phyloP scores from a whole-genome alignment of 37 sponge, comb jelly and placozoan genomes.

The Oopsacas minuta region DNA sequence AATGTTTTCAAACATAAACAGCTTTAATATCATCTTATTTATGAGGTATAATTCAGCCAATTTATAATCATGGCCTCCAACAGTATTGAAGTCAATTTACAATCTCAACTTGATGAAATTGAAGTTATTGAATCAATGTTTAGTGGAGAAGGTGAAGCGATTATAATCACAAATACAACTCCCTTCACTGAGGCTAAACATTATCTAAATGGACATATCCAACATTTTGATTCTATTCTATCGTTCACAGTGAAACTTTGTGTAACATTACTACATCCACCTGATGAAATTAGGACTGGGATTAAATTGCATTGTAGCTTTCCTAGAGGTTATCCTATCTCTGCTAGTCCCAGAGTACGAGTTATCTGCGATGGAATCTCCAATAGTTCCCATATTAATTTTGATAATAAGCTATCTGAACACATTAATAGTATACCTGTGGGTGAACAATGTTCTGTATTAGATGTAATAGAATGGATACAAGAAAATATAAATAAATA shows the following conservation, averaged over 20 bases:
- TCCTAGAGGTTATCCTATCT: neutral
- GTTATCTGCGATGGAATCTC: neutral
- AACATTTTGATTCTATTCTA: neutral
- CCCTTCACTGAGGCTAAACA: neutral
- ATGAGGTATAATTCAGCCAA: too few species aligned
- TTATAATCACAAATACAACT: neutral
- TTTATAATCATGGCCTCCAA: neutral
- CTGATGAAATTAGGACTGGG: neutral
- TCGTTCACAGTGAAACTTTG: neutral
- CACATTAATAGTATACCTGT: neutral
- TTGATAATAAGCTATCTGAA: constrained; percentile 12
- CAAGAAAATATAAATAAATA: neutral
- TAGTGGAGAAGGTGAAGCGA: neutral
- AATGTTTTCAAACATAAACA: too few species aligned
- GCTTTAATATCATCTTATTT: too few species aligned
- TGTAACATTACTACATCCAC: neutral
- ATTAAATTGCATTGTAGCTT: neutral
- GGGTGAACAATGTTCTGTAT: neutral
- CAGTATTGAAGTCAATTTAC: neutral
- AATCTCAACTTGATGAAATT: constrained; percentile 14
- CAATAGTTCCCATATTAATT: neutral
- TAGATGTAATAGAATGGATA: neutral
- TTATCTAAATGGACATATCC: neutral
- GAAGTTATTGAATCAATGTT: constrained; percentile 7
- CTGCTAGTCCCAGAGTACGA: neutral